phyloP scores from a whole-genome alignment of 2,888 invertebrate genomes.

The Dynastes hyllus region DNA sequence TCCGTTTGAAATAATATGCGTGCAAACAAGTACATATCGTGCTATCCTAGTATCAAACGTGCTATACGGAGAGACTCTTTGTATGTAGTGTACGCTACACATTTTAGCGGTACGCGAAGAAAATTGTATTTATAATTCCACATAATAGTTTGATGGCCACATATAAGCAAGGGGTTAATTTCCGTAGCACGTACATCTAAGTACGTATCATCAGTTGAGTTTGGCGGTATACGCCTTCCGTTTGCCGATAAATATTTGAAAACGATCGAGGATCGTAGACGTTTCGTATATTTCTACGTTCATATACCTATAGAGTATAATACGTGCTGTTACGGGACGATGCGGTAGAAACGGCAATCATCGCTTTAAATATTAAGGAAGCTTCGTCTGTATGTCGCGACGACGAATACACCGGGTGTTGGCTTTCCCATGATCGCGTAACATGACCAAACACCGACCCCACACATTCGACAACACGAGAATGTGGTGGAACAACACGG shows the following conservation, averaged over 20 bases:
- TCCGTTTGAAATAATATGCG: conserved; percentile 7
- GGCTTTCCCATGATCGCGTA: conserved; percentile 56
- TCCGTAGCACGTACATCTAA: conserved; percentile 23
- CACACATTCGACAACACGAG: conserved; percentile 9
- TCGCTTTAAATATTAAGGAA: conserved; percentile 52
- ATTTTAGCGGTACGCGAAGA: conserved; percentile 28
- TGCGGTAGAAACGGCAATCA: conserved; percentile 49
- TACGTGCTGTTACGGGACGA: conserved; percentile 24
- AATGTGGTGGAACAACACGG: background rate
- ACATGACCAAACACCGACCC: conserved; percentile 56
- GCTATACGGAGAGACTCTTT: background rate
- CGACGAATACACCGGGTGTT: conserved; percentile 42
- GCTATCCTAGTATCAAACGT: background rate
- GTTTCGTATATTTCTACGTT: background rate
- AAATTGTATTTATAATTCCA: conserved; percentile 53
- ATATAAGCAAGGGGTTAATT: conserved; percentile 41
- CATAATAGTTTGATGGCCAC: conserved; percentile 51
- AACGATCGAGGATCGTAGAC: conserved; percentile 24
- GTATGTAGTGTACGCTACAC: conserved; percentile 6
- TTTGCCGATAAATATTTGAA: conserved; percentile 49
- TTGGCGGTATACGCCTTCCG: conserved; percentile 39
- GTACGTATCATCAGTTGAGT: conserved; percentile 7
- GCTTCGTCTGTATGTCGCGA: conserved; percentile 40
- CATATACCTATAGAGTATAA: conserved; percentile 13
- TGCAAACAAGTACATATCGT: conserved; percentile 12